Evolutionary conservation across 1,140 invertebrate species (phyloP).

Genomic region (Battus philenor): DNA sequence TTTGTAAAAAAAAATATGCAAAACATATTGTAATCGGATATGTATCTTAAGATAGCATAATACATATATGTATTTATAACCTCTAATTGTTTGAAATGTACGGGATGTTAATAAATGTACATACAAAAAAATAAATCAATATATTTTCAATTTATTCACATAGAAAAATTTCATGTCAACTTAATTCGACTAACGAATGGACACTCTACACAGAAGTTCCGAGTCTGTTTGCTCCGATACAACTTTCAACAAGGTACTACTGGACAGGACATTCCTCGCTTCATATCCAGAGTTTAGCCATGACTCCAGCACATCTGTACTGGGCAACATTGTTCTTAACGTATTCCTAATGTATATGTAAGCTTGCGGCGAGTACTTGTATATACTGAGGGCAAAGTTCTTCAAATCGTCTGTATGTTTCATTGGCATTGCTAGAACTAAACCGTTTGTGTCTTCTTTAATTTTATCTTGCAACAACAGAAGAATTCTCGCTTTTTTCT

Average conservation of each 20-base stretch:
- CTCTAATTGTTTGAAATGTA: too few species aligned
- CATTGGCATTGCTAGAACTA: constrained; percentile 63
- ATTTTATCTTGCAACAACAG: constrained; percentile 66
- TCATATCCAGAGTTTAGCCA: constrained; percentile 54
- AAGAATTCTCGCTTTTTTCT: constrained; percentile 58
- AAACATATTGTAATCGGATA: too few species aligned
- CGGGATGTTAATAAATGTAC: too few species aligned
- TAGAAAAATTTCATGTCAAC: too few species aligned
- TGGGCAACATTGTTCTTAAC: constrained; percentile 59
- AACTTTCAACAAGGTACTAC: constrained; percentile 53
- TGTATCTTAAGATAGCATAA: too few species aligned
- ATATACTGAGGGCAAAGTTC: constrained; percentile 63
- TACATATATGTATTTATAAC: too few species aligned
- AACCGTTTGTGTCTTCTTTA: constrained; percentile 58
- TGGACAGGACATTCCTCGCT: constrained; percentile 50
- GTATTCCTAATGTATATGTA: constrained; percentile 67
- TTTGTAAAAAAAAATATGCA: too few species aligned
- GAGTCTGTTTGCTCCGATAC: constrained; percentile 54
- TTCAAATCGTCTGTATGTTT: constrained; percentile 64
- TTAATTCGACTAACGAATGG: constrained; percentile 41
- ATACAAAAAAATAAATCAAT: too few species aligned
- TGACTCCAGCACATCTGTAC: constrained; percentile 55
- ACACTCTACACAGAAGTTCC: constrained; percentile 58
- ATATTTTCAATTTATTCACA: too few species aligned
- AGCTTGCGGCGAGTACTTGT: constrained; percentile 66